Percentiles rank a stretch among this genome's conserved stretches.
Conservation (phyloP, 2,888 invertebrate genomes). For the Drosophila percnosoma region DNA sequence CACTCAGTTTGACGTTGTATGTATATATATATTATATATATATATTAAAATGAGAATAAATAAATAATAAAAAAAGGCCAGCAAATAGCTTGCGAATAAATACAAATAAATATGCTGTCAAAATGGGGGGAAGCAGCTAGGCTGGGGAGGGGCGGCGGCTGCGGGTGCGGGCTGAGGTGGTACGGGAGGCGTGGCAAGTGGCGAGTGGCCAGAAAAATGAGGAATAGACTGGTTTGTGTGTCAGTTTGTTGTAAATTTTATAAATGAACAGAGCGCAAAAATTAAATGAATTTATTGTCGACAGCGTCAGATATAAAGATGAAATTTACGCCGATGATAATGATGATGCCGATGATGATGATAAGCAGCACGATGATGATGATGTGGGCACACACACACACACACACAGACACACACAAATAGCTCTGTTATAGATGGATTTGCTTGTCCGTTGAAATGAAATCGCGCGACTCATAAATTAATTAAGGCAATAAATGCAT, state of each 20-base stretch:
- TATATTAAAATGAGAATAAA: constrained; percentile 58
- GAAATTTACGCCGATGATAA: constrained; percentile 11
- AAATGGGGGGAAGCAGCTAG: neutral
- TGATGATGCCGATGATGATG: constrained; percentile 10
- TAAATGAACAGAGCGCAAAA: constrained; percentile 38
- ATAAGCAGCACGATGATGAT: constrained; percentile 14
- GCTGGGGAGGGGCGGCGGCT: neutral
- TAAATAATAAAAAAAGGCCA: constrained; percentile 46
- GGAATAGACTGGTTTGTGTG: constrained; percentile 55
- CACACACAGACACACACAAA: constrained; percentile 2
- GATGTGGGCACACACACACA: neutral
- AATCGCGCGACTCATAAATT: constrained; percentile 82
- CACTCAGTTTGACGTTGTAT: constrained; percentile 39
- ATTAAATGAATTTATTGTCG: constrained; percentile 71
- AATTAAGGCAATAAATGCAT: constrained; percentile 78
- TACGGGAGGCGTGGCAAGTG: constrained; percentile 30
- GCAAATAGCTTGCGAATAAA: constrained; percentile 21
- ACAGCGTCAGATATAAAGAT: constrained; percentile 14
- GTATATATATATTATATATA: neutral
- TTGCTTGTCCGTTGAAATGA: constrained; percentile 54
- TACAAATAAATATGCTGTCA: constrained; percentile 36
- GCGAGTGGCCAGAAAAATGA: constrained; percentile 62
- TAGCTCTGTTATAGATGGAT: constrained; percentile 39
- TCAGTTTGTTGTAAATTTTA: constrained; percentile 60
- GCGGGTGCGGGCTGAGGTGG: neutral